Percentiles rank a stretch among this genome's conserved stretches.
Conservation (phyloP, 2,113 vertebrate species). For the Manacus vitellinus region DNA sequence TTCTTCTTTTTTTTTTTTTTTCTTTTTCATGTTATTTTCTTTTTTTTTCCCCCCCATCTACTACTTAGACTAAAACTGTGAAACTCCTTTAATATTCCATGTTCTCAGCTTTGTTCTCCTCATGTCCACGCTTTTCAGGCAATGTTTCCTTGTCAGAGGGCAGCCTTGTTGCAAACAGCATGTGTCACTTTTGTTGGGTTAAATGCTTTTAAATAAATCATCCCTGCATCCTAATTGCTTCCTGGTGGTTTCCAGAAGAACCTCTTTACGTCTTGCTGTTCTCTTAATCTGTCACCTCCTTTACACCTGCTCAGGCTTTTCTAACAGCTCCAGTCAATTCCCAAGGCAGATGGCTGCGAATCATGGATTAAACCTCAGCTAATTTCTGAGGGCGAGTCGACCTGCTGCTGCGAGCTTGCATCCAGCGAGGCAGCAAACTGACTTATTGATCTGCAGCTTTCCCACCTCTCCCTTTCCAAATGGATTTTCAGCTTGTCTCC, state of each 20-base stretch:
- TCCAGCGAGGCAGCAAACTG: not conserved
- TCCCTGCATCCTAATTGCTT: conserved; percentile 54
- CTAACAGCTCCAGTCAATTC: conserved; percentile 35
- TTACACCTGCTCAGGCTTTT: conserved; percentile 58
- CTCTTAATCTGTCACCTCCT: conserved; percentile 59
- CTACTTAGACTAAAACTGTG: not conserved
- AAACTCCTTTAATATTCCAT: not conserved
- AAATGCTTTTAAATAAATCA: conserved; percentile 56
- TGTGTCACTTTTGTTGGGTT: conserved; percentile 7
- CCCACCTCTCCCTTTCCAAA: not conserved
- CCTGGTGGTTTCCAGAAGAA: conserved; percentile 37
- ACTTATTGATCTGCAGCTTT: not conserved
- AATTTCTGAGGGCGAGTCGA: not conserved
- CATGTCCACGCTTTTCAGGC: not conserved
- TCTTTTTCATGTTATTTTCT: not conserved
- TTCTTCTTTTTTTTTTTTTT: not conserved
- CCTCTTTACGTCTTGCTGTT: conserved; percentile 37
- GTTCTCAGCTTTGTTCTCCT: not conserved
- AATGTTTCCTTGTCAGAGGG: not conserved
- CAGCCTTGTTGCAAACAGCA: conserved; percentile 44
- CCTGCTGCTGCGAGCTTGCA: not conserved
- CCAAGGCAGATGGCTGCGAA: conserved; percentile 1
- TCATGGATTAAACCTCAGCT: conserved; percentile 30
- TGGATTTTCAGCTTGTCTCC: not conserved
- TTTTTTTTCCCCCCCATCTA: not conserved